Conservation (phyloP, 2,888 invertebrate genomes). For the Meloe dianella region DNA sequence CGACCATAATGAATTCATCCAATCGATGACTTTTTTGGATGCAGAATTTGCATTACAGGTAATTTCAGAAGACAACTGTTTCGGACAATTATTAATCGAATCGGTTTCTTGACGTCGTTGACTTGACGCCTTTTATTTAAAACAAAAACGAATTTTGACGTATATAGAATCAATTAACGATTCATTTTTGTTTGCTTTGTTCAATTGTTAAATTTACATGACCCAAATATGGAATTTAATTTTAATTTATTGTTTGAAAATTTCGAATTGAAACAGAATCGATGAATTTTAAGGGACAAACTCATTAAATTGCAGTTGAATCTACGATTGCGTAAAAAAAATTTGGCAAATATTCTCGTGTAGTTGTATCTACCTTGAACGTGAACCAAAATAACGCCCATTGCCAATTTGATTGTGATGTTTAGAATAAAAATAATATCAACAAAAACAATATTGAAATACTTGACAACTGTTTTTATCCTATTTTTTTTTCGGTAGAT, state of each 20-base stretch:
- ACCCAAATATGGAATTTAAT: not conserved
- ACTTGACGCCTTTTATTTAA: not conserved
- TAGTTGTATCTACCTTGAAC: constrained; percentile 20
- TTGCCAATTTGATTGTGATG: not conserved
- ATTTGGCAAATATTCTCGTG: constrained; percentile 18
- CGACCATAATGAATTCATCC: no score
- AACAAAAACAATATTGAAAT: not conserved
- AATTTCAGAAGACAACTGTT: not conserved
- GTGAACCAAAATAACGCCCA: constrained; percentile 14
- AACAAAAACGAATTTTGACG: not conserved
- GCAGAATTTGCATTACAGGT: not conserved
- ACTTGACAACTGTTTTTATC: not conserved
- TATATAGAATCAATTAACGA: not conserved
- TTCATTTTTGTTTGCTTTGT: not conserved
- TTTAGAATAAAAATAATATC: constrained; percentile 3
- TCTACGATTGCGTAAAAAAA: no score
- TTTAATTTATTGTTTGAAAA: not conserved
- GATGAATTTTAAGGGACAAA: no score
- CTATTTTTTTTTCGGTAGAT: not conserved
- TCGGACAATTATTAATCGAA: not conserved
- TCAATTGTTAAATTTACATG: not conserved
- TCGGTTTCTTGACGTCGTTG: not conserved
- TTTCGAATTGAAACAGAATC: no score
- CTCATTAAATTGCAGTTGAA: no score
- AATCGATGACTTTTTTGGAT: no score